Base-by-base conservation (phyloP, 2,888 invertebrate species). In the Euproctis similis region DNA sequence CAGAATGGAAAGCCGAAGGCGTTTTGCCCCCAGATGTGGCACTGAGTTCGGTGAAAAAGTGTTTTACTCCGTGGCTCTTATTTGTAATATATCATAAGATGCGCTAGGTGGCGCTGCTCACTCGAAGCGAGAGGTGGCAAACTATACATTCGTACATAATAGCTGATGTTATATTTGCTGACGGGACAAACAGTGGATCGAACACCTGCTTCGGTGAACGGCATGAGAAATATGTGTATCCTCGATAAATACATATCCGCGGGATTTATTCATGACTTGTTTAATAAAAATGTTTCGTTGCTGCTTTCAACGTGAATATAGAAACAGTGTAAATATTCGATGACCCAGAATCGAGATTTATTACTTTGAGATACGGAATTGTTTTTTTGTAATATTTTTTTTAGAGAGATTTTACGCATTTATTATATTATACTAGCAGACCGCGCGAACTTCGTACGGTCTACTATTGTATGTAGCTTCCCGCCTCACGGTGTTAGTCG, bases 21-120 rank as follows among this genome's bases (percentile, higher is more conserved):
- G 72, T 80, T 80, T 75, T 70, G 72, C 73, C 75, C 76, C 82
- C 82, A 81, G 84, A 80, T 82, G 84, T 73, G 82, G 56, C 76
- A 66, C 71, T 71, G 80, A 80, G 80, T n/a, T 81, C 82, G 80
- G 81, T 82, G 82, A 82, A 81, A 82, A 81, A 82, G 73, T 77
- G 81, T 78, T 82, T 76, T 72, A 69, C 65, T 71, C 57, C 82
- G 78, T 80, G 82, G 61, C 63, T 65, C 69, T 66, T 68, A 66
- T 64, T 58, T 59, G 49, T 55, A 57, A 78, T 77, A 73, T 80
- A 69, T 78, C 71, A n/a, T n/a, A 71, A 60, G 65, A 69, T 57
- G 63, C 54, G 55, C 45, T 52, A 48, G n/a, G n/a, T n/a, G n/a
- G n/a, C n/a, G n/a, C n/a, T 19, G 47, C 39, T 53, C 41, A 40